Evolutionary conservation across 2,113 vertebrate genomes (phyloP).

Genomic region (Syngnathus floridae): DNA sequence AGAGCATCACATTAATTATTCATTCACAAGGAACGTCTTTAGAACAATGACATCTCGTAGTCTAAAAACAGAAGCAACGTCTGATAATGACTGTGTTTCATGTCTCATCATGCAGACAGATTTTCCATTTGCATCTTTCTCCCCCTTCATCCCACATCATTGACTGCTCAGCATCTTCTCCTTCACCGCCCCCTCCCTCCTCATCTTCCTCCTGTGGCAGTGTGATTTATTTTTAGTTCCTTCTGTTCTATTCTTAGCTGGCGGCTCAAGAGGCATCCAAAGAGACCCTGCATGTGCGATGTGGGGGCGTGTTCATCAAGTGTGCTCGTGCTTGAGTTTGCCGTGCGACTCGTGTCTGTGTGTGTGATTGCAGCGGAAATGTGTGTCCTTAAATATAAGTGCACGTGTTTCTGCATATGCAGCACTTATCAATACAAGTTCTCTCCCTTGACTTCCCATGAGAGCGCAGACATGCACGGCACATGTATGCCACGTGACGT

Average conservation of each 20-base stretch:
- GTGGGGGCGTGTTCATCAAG: conserved; percentile 43
- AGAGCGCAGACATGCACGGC: background rate
- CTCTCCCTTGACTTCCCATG: background rate
- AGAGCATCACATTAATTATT: background rate
- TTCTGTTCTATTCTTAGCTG: conserved; percentile 60
- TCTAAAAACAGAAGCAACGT: conserved; percentile 13
- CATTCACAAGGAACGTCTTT: background rate
- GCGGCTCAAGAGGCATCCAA: conserved; percentile 27
- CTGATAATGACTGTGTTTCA: conserved; percentile 15
- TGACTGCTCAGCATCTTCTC: conserved; percentile 35
- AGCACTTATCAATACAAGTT: background rate
- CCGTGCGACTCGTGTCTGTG: conserved; percentile 3
- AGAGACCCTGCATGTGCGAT: conserved; percentile 27
- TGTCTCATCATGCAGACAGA: conserved; percentile 23
- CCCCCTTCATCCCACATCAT: conserved; percentile 13
- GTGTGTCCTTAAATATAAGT: conserved; percentile 1
- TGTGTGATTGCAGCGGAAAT: conserved; percentile 1
- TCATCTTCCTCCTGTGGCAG: conserved; percentile 17
- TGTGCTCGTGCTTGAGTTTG: conserved; percentile 21
- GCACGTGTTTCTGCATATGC: conserved; percentile 6
- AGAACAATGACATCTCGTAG: background rate
- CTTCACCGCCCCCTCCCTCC: conserved; percentile 9
- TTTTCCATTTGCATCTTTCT: conserved; percentile 1
- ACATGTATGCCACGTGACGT: background rate
- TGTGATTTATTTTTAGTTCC: conserved; percentile 60